A percentile compares a stretch with the other conserved stretches of the same genome.
Conservation (phyloP, 92 coral and sea anemone species). For the Phymanthus crucifer region DNA sequence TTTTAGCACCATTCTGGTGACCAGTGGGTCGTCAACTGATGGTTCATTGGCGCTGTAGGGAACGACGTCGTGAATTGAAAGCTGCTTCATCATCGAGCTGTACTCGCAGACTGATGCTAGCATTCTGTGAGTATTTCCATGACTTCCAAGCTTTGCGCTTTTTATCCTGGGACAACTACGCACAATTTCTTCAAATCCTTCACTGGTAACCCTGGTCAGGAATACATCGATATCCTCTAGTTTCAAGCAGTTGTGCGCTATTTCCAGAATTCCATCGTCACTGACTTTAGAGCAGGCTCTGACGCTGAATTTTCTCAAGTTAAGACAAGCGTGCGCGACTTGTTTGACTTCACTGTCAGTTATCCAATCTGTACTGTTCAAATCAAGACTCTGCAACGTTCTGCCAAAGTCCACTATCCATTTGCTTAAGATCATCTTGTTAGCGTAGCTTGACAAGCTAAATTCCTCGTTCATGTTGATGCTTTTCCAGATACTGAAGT, state of each 20-base stretch:
- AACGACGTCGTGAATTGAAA: conserved; percentile 74
- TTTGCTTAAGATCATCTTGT: conserved; percentile 45
- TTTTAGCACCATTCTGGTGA: conserved; percentile 57
- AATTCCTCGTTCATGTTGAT: conserved; percentile 66
- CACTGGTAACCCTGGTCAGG: conserved; percentile 63
- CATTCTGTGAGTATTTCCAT: conserved; percentile 74
- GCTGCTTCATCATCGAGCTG: conserved; percentile 42
- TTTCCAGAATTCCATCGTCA: conserved; percentile 47
- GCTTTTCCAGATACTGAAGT: conserved; percentile 80
- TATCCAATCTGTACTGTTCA: conserved; percentile 74
- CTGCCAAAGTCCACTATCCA: conserved; percentile 76
- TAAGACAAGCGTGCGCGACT: conserved; percentile 58
- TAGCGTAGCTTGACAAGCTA: conserved; percentile 33
- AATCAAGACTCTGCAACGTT: conserved; percentile 55
- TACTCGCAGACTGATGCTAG: conserved; percentile 34
- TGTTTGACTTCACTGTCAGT: conserved; percentile 61
- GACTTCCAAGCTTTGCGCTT: conserved; percentile 62
- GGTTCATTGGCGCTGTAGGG: conserved; percentile 73
- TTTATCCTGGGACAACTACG: conserved; percentile 57
- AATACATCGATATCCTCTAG: conserved; percentile 63
- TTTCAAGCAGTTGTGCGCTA: conserved; percentile 60
- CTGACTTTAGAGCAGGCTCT: conserved; percentile 73
- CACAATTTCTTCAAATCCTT: conserved; percentile 63
- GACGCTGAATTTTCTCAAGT: conserved; percentile 62
- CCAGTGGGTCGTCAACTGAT: conserved; percentile 61